Evolutionary conservation across 2,113 vertebrate genomes (phyloP).

Genomic region (Indri indri): DNA sequence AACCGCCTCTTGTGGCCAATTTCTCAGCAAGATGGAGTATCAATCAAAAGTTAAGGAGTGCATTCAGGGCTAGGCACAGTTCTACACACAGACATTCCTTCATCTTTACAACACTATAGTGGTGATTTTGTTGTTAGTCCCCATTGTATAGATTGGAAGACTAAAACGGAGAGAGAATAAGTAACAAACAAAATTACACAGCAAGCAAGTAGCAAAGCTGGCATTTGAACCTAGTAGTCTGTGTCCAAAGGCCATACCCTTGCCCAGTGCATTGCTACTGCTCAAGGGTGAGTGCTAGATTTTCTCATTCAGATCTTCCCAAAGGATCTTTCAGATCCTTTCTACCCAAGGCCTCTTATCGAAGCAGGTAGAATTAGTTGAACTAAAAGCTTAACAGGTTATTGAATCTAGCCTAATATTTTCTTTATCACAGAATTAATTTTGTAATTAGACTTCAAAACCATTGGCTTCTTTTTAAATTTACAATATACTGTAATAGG

Average conservation of each 20-base stretch:
- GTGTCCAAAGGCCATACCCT: neutral
- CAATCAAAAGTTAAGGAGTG: fast-evolving
- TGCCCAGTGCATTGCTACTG: fast-evolving
- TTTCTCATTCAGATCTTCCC: neutral
- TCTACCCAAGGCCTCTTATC: too few relatives aligned
- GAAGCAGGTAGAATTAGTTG: too few relatives aligned
- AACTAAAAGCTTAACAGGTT: neutral
- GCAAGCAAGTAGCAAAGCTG: fast-evolving
- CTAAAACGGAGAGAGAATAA: neutral
- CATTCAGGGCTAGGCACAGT: fast-evolving
- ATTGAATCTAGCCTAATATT: neutral
- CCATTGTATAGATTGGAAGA: fast-evolving
- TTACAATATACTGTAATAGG: neutral
- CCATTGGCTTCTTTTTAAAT: too few relatives aligned
- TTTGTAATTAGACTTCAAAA: neutral
- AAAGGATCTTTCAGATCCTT: neutral
- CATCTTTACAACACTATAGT: fast-evolving
- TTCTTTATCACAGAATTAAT: neutral
- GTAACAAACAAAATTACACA: fast-evolving
- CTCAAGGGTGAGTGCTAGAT: neutral
- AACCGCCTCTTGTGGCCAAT: fast-evolving
- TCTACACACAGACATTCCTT: fast-evolving
- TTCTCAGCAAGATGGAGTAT: too few relatives aligned
- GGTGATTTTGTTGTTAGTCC: too few relatives aligned
- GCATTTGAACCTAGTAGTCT: neutral